phyloP scores from a whole-genome alignment of 2,113 vertebrate genomes.

The Leptocoma aspasia region DNA sequence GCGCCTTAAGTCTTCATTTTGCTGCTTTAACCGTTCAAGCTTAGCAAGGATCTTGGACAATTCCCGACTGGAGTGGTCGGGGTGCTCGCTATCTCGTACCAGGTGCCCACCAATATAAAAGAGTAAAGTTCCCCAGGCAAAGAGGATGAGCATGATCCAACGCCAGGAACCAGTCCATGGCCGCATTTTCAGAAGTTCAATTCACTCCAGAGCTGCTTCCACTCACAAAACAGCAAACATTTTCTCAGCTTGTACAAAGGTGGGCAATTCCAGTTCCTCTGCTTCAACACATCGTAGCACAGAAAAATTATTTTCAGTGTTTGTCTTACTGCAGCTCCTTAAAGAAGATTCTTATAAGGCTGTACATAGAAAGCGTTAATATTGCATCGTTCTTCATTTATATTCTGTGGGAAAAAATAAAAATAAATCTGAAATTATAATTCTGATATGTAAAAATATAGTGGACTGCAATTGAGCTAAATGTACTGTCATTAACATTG shows the following conservation, averaged over 20 bases:
- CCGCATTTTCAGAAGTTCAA: slow-evolving; percentile 89
- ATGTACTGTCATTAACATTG: background rate
- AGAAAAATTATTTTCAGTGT: slow-evolving; percentile 2
- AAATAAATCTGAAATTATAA: slow-evolving; percentile 38
- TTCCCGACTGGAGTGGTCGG: slow-evolving; percentile 93
- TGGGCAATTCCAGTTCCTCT: background rate
- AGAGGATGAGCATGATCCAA: slow-evolving; percentile 98
- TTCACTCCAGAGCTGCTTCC: slow-evolving; percentile 59
- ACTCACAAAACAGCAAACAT: slow-evolving; percentile 75
- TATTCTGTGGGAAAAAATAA: slow-evolving; percentile 69
- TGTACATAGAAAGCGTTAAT: slow-evolving; percentile 2
- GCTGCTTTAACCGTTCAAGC: slow-evolving; percentile 95
- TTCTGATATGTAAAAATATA: background rate
- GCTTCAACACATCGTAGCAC: slow-evolving; percentile 65
- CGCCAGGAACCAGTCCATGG: slow-evolving; percentile 99
- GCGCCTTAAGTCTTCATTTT: slow-evolving; percentile 95
- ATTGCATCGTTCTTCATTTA: slow-evolving; percentile 43
- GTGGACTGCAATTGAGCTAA: background rate
- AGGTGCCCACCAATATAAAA: slow-evolving; percentile 98
- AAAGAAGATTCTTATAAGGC: slow-evolving; percentile 17
- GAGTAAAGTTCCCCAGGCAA: slow-evolving; percentile 96
- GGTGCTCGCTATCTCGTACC: slow-evolving; percentile 94
- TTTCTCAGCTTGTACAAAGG: slow-evolving; percentile 14
- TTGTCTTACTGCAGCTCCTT: background rate
- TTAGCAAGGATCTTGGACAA: slow-evolving; percentile 98